phyloP scores from a whole-genome alignment of 2,888 invertebrate species.

The Willowsia nigromaculata region DNA sequence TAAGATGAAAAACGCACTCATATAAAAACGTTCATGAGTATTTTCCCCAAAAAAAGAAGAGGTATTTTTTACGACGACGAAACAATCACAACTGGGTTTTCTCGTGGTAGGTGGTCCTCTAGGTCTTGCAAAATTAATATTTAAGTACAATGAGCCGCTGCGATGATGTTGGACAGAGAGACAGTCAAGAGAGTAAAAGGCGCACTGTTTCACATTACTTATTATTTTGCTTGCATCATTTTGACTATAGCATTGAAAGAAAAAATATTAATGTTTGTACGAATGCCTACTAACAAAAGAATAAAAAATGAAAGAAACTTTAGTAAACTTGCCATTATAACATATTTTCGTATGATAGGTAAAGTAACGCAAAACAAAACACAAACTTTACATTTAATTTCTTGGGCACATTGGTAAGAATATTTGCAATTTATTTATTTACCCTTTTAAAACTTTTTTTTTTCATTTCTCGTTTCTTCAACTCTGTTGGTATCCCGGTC shows the following conservation, averaged over 20 bases:
- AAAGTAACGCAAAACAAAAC: too few species aligned
- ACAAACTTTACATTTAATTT: too few species aligned
- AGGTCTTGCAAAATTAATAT: conserved; percentile 24
- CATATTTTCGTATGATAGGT: too few species aligned
- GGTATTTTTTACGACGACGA: neutral
- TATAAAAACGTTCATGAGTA: neutral
- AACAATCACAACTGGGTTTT: conserved; percentile 23
- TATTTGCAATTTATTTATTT: neutral
- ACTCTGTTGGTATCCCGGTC: neutral
- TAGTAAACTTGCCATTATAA: conserved; percentile 30
- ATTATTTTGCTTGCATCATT: neutral
- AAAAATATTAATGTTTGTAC: neutral
- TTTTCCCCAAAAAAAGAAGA: neutral
- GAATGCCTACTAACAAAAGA: neutral
- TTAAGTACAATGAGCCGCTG: neutral
- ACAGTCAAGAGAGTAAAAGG: neutral
- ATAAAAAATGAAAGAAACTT: neutral
- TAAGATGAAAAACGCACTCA: neutral
- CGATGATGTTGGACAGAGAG: neutral
- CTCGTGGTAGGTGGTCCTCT: neutral
- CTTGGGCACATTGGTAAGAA: too few species aligned
- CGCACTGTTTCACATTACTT: neutral
- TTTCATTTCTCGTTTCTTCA: conserved; percentile 2
- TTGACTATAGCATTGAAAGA: neutral
- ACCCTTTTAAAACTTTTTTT: neutral